Base-by-base conservation (phyloP, 1,140 invertebrate species). In the Solenopsis invicta region DNA sequence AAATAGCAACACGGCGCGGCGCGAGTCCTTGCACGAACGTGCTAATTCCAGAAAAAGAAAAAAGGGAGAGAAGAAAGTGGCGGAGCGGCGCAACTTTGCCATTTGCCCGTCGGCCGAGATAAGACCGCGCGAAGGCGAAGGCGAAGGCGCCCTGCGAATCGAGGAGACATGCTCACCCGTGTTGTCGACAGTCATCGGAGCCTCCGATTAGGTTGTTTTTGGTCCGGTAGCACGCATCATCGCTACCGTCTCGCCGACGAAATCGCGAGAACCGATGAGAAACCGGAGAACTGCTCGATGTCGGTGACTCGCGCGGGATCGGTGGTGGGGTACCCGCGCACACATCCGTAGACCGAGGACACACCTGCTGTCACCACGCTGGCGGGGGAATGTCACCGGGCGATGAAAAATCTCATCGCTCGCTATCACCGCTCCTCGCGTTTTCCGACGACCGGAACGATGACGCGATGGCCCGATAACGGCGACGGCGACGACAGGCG, bases 321-420 rank as follows among this genome's bases (percentile, higher is more conserved):
- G 78, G 52, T 72, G 66, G 69, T 56, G 41, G 54, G 41, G 41
- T 12, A 6, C 0, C 59, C 41, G 71, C 67, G 48, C 71, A 69
- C 66, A 69, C 41, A 69, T 69, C 41, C 66, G 76, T 48, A 48
- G 66, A 67, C 8, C 34, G 76, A 52, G 66, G 77, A 69, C 61
- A 67, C 66, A 84, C 80, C 80, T 89, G 56, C 87, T 75, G 59
- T 89, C 75, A 84, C 78, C 67, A 13, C 71, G 45, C 69, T 48
- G 34, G 34, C 21, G 21, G 48, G 71, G 52, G 88, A 90, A 89
- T 75, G 89, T 90, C 85, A 89, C 85, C 86, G 88, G 81, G 89
- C 69, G 80, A 85, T 54, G 80, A 90, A 74, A 87, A 82, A 86
- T 87, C 72, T 82, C 85, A 69, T 80, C 45, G 69, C 72, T 67